Evolutionary conservation across 2,888 invertebrate species (phyloP).

Genomic region (Boloria euphrosyne): DNA sequence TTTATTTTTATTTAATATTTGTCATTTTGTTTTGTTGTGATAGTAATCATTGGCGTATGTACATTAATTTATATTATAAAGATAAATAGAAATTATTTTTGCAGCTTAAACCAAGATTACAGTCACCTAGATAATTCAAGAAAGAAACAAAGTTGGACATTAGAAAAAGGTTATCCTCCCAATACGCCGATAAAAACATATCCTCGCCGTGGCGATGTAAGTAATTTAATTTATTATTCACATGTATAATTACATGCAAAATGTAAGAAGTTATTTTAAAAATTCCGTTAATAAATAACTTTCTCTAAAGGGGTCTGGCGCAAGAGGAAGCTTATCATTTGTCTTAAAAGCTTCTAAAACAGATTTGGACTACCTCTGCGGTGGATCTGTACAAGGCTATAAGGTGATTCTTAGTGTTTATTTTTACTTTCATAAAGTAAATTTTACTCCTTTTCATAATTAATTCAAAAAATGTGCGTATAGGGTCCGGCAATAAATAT

Average conservation of each 20-base stretch:
- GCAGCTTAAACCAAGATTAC: conserved; percentile 60
- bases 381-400: conserved; percentile 88
- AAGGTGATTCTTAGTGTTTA: conserved; percentile 73
- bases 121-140: conserved; percentile 61
- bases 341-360: conserved; percentile 81
- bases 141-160: conserved; percentile 79
- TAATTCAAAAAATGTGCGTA: no score
- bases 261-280: neutral
- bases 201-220: conserved; percentile 85
- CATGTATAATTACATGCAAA: no score
- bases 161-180: conserved; percentile 84
- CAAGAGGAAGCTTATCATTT: conserved; percentile 84
- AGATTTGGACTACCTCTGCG: conserved; percentile 87
- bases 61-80: no score
- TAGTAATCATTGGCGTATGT: no score
- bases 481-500: no score
- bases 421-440: no score
- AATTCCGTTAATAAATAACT: neutral
- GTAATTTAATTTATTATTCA: conserved; percentile 38
- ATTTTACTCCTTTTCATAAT: no score
- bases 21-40: no score
- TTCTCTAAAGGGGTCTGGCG: conserved; percentile 82
- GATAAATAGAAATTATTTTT: no score
- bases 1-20: no score
- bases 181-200: conserved; percentile 83